A percentile compares a stretch with the other conserved stretches of the same genome.
These are phyloP conservation scores for Aphodius sticticus DNA, from an alignment of 2,888 invertebrate species.

Conservation along the genomic window DNA sequence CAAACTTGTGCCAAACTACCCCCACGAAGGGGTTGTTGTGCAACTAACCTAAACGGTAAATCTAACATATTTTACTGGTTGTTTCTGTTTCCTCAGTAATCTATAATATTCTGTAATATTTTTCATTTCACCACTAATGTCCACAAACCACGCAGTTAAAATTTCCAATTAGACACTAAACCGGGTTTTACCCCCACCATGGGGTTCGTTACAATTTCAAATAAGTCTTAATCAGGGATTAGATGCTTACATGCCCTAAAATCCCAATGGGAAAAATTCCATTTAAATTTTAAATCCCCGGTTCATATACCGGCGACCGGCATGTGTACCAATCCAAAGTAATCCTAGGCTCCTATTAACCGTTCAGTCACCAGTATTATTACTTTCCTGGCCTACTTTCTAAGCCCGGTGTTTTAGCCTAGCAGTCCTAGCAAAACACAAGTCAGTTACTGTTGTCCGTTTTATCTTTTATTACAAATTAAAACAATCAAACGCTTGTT, in stretches of 20 bases:
- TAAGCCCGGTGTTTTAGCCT: slow-evolving; percentile 7
- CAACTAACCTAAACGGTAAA: no score
- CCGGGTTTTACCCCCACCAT: not conserved
- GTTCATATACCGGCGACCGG: not conserved
- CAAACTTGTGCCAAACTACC: no score
- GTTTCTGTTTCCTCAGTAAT: no score
- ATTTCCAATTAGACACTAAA: not conserved
- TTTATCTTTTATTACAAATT: not conserved
- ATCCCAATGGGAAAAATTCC: slow-evolving; percentile 9
- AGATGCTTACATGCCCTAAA: not conserved
- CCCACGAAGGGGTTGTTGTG: no score
- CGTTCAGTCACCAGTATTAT: slow-evolving; percentile 7
- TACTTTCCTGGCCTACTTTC: slow-evolving; percentile 16
- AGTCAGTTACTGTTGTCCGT: not conserved
- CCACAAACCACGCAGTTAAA: not conserved
- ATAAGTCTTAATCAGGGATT: not conserved
- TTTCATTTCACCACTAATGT: no score
- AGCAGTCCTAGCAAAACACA: not conserved
- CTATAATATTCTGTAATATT: no score
- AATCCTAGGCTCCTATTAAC: slow-evolving; percentile 12
- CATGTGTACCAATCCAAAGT: not conserved
- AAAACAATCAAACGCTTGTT: not conserved
- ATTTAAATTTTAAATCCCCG: slow-evolving; percentile 25
- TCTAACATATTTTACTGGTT: no score
- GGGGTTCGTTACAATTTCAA: not conserved